Conservation (phyloP, 2,797 vertebrate genomes). For the Graptemys geographica region DNA sequence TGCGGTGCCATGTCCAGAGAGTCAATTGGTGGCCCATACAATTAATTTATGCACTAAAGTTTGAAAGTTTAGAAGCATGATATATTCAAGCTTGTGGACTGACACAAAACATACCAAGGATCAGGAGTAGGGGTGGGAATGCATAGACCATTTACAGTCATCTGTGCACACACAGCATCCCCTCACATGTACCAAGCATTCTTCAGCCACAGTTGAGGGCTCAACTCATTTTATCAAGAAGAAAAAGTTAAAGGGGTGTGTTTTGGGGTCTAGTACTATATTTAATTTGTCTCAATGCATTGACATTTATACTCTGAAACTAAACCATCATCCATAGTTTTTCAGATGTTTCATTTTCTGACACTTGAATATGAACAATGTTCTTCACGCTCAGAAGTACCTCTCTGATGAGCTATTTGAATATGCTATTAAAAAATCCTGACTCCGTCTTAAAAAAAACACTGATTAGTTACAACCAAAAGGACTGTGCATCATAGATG, state of each 20-base stretch:
- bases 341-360: neutral
- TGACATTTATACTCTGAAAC: conserved; percentile 38
- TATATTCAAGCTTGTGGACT: neutral
- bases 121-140: neutral
- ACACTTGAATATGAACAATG: neutral
- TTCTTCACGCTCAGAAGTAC: neutral
- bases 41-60: neutral
- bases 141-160: neutral
- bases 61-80: neutral
- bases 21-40: neutral
- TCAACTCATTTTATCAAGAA: neutral
- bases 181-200: fast-evolving
- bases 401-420: conserved; percentile 10
- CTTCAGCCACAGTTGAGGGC: fast-evolving
- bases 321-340: conserved; percentile 20
- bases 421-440: neutral
- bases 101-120: neutral
- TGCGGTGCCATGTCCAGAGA: neutral
- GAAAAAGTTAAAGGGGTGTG: neutral
- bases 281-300: conserved; percentile 56
- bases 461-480: conserved; percentile 5
- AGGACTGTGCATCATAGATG: neutral
- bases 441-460: conserved; percentile 43
- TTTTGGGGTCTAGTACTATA: conserved; percentile 45
- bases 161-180: neutral